A percentile compares a stretch with the other conserved stretches of the same genome.
These are phyloP conservation scores for Melanotaenia trifasciata DNA, from an alignment of 2,797 vertebrate genomes.

Conservation along the genomic window DNA sequence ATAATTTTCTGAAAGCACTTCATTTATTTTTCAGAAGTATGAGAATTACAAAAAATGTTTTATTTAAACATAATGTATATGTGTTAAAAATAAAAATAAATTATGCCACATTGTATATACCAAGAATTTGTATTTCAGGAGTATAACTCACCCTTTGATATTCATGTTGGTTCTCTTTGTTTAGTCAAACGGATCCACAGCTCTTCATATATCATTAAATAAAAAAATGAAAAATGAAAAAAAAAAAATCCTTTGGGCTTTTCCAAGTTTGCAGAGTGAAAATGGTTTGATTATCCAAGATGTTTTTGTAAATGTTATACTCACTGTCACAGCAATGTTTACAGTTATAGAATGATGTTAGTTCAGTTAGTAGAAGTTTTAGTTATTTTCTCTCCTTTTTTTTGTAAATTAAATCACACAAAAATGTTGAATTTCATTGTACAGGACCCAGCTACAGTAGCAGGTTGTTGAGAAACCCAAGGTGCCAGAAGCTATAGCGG, in stretches of 20 bases:
- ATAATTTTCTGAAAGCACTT: constrained; percentile 85
- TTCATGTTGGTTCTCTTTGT: constrained; percentile 69
- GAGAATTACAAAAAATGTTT: constrained; percentile 76
- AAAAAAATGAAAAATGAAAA: constrained; percentile 23
- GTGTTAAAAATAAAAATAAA: constrained; percentile 78
- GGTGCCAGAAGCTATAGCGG: constrained; percentile 87
- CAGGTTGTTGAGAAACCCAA: constrained; percentile 80
- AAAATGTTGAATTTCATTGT: constrained; percentile 81
- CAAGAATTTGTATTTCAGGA: constrained; percentile 78
- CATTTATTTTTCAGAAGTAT: constrained; percentile 79
- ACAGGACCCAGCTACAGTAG: constrained; percentile 90
- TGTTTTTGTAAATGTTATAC: constrained; percentile 71
- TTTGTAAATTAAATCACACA: constrained; percentile 80
- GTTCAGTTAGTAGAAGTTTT: constrained; percentile 73
- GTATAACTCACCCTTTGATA: constrained; percentile 73
- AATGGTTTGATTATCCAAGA: constrained; percentile 65
- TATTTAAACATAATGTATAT: constrained; percentile 86
- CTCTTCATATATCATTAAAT: constrained; percentile 48
- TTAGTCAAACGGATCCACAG: constrained; percentile 68
- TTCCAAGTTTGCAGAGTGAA: constrained; percentile 59
- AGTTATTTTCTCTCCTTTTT: constrained; percentile 74
- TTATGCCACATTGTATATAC: constrained; percentile 84
- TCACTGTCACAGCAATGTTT: constrained; percentile 76
- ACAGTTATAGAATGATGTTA: constrained; percentile 66
- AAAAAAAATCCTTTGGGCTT: constrained; percentile 35